Conservation (phyloP, 2,113 vertebrate species). For the Anoura caudifer region DNA sequence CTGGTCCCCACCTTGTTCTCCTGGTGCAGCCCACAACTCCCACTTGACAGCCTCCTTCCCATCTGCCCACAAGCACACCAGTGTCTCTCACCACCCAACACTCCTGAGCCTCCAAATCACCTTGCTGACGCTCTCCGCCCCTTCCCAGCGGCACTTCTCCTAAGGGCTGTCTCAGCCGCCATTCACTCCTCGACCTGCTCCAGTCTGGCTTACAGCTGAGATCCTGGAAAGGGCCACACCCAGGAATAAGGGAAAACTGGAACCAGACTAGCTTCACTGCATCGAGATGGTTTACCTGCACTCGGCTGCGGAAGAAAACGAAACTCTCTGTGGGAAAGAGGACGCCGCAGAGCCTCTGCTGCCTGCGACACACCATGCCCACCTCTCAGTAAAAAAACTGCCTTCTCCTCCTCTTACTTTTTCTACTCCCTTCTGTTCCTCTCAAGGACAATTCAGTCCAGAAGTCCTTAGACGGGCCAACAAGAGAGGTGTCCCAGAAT, state of each 20-base stretch:
- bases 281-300: not conserved
- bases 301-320: not conserved
- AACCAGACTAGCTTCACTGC: too few relatives aligned
- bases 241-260: not conserved
- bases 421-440: not conserved
- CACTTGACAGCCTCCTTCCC: not conserved
- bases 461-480: not conserved
- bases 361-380: not conserved
- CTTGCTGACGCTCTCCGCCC: not conserved
- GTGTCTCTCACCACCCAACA: not conserved
- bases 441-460: not conserved
- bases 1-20: rapidly evolving
- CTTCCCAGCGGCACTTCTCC: not conserved
- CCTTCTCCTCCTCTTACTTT: not conserved
- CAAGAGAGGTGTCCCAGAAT: not conserved
- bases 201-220: not conserved
- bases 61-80: too few relatives aligned
- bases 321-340: not conserved
- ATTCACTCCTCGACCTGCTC: not conserved
- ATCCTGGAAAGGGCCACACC: not conserved
- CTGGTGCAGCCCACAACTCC: not conserved
- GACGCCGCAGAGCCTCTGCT: not conserved
- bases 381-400: not conserved
- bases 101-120: not conserved
- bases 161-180: not conserved